phyloP scores from a whole-genome alignment of 2,113 vertebrate genomes.

The Cryptotis parvus region DNA sequence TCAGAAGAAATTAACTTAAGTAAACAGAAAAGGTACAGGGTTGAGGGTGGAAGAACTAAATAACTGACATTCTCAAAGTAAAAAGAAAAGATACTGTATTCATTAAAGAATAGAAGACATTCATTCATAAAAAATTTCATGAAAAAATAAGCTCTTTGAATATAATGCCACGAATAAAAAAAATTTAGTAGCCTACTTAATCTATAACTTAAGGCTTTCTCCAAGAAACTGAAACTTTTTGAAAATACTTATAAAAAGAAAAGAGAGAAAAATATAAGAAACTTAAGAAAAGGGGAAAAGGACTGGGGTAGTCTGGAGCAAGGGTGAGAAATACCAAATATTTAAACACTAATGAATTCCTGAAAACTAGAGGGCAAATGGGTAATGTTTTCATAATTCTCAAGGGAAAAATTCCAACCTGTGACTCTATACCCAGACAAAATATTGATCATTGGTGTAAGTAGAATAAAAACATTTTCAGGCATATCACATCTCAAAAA shows the following conservation, averaged over 20 bases:
- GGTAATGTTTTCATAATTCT: neutral
- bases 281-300: neutral
- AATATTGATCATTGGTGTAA: neutral
- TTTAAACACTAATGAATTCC: neutral
- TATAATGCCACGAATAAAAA: neutral
- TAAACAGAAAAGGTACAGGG: neutral
- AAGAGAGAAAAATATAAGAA: constrained; percentile 31
- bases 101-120: neutral
- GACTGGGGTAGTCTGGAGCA: neutral
- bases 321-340: neutral
- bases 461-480: constrained; percentile 9
- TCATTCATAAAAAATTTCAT: neutral
- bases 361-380: neutral
- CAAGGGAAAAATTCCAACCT: neutral
- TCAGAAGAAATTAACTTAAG: constrained; percentile 34
- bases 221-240: neutral
- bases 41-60: neutral
- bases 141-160: neutral
- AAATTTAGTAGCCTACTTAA: neutral
- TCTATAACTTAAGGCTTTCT: constrained; percentile 50
- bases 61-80: neutral
- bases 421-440: neutral
- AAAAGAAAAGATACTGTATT: neutral
- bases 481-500: neutral
- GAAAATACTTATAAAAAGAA: neutral